These are phyloP conservation scores for Phrynocephalus forsythii DNA, from an alignment of 2,797 vertebrate genomes.

Conservation along the genomic window DNA sequence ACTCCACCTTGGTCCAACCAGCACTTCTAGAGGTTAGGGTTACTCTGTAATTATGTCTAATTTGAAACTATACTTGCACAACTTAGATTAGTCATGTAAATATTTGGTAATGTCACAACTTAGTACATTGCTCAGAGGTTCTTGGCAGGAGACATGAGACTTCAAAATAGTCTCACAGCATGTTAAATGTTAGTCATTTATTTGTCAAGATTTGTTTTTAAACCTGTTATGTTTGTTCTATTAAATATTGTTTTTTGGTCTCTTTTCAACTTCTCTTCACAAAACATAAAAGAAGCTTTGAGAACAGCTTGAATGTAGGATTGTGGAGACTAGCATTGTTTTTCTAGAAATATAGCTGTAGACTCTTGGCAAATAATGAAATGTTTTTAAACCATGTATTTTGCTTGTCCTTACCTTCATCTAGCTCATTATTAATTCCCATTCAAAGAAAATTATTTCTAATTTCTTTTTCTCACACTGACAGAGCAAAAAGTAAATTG, in stretches of 20 bases:
- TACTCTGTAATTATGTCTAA: constrained; percentile 32
- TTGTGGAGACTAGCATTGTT: constrained; percentile 1
- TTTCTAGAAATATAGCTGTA: not conserved
- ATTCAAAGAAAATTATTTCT: not conserved
- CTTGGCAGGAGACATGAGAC: constrained; percentile 51
- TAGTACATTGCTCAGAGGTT: constrained; percentile 60
- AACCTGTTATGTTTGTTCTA: not conserved
- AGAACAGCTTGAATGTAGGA: constrained; percentile 20
- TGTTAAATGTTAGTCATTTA: constrained; percentile 56
- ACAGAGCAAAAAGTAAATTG: not conserved
- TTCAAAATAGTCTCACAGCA: constrained; percentile 57
- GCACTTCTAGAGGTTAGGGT: no score
- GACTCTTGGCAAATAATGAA: not conserved
- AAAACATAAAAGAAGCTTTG: constrained; percentile 16
- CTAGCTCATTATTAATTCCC: not conserved
- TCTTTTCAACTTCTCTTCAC: constrained; percentile 20
- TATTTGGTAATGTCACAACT: constrained; percentile 51
- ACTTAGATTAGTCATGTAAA: constrained; percentile 61
- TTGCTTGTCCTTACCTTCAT: not conserved
- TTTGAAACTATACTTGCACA: constrained; percentile 58
- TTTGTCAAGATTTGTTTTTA: constrained; percentile 45
- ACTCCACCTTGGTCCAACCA: not conserved
- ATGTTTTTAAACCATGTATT: not conserved
- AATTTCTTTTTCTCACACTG: not conserved
- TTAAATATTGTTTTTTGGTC: constrained; percentile 45